Percentiles rank a stretch among this genome's conserved stretches.
These are phyloP conservation scores for Panzeria rudis DNA, from an alignment of 2,888 invertebrate genomes.

Conservation along the genomic window DNA sequence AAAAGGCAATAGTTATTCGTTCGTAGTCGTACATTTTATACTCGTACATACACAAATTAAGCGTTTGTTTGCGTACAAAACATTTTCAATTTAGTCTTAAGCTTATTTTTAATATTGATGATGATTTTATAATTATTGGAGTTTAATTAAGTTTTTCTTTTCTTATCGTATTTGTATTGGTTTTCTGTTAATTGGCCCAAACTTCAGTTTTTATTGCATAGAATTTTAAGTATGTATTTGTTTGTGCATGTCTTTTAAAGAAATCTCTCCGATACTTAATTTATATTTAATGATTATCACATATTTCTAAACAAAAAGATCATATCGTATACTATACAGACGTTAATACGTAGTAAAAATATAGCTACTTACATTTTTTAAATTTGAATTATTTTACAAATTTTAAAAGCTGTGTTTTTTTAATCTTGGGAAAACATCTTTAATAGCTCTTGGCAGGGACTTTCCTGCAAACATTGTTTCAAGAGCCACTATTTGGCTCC, in stretches of 20 bases:
- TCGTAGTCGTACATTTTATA: slow-evolving; percentile 42
- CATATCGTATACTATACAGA: slow-evolving; percentile 28
- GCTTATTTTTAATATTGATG: slow-evolving; percentile 50
- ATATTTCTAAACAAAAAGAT: not conserved
- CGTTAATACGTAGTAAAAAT: slow-evolving; percentile 31
- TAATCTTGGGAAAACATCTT: slow-evolving; percentile 13
- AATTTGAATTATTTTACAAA: slow-evolving; percentile 57
- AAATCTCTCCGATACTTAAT: slow-evolving; percentile 27
- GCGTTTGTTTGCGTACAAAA: slow-evolving; percentile 20
- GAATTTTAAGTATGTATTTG: slow-evolving; percentile 45
- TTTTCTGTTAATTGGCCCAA: slow-evolving; percentile 6
- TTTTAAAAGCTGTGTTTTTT: not conserved
- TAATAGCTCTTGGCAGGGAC: too few relatives aligned
- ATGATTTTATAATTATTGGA: slow-evolving; percentile 36
- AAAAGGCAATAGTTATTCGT: slow-evolving; percentile 76
- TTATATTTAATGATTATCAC: slow-evolving; percentile 33
- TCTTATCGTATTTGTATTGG: slow-evolving; percentile 1
- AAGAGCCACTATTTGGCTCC: too few relatives aligned
- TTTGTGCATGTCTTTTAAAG: slow-evolving; percentile 57
- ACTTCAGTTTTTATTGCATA: slow-evolving; percentile 18
- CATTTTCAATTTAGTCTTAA: slow-evolving; percentile 45
- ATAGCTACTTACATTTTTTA: slow-evolving; percentile 15
- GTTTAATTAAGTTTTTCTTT: slow-evolving; percentile 24
- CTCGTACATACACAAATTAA: slow-evolving; percentile 17
- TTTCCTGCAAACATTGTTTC: too few relatives aligned